These are phyloP conservation scores for Cyanocitta stelleri DNA, from an alignment of 2,113 vertebrate genomes.

Conservation along the genomic window DNA sequence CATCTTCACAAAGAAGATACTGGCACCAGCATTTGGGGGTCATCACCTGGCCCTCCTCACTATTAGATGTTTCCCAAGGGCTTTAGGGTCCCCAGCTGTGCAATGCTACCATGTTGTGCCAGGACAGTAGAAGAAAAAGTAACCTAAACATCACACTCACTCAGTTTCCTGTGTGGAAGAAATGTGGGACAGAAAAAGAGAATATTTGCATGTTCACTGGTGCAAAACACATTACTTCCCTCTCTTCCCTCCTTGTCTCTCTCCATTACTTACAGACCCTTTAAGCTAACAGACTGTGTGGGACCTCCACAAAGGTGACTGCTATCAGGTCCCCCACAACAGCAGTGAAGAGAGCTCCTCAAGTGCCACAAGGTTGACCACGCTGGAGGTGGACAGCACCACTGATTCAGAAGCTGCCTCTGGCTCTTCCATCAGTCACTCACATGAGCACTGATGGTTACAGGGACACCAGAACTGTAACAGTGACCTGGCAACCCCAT, in stretches of 20 bases:
- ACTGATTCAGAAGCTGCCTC: not conserved
- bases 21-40: not conserved
- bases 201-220: not conserved
- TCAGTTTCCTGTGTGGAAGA: not conserved
- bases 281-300: not conserved
- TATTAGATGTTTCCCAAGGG: not conserved
- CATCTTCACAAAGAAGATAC: not conserved
- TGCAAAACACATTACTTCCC: not conserved
- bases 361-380: not conserved
- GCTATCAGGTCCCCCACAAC: not conserved
- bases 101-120: not conserved
- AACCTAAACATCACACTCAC: not conserved
- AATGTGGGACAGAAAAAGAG: not conserved
- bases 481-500: not conserved
- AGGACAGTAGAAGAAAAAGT: not conserved
- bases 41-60: not conserved
- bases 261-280: not conserved
- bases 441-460: fast-evolving
- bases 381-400: not conserved
- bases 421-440: not conserved
- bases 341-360: not conserved
- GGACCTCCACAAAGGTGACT: not conserved
- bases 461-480: fast-evolving
- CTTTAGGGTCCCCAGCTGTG: not conserved
- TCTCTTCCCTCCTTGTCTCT: not conserved